A percentile compares a stretch with the other conserved stretches of the same genome.
Conservation (phyloP, 2,888 invertebrate genomes). For the Acrobasis consociella region DNA sequence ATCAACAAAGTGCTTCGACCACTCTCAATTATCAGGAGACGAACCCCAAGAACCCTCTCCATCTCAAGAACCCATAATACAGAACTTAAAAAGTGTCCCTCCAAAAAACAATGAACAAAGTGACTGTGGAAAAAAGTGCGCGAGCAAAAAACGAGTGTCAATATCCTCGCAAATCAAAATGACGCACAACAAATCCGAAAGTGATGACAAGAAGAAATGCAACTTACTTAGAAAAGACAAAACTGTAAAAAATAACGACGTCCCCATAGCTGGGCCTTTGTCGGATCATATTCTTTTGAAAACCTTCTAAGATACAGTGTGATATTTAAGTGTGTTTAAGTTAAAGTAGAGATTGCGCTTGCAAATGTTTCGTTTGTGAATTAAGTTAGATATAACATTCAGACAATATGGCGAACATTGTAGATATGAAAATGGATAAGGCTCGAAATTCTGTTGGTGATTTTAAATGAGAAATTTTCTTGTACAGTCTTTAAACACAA, state of each 20-base stretch:
- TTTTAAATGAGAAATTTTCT: neutral
- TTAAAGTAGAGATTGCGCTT: conserved; percentile 32
- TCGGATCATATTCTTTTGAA: conserved; percentile 71
- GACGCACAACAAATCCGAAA: conserved; percentile 74
- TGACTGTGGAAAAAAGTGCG: conserved; percentile 51
- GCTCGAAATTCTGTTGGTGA: conserved; percentile 17
- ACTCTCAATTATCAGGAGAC: conserved; percentile 60
- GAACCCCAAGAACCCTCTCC: conserved; percentile 30
- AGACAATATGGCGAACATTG: conserved; percentile 70
- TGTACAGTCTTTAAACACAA: no score
- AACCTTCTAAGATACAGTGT: conserved; percentile 57
- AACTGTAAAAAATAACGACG: conserved; percentile 53
- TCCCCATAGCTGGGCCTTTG: conserved; percentile 60
- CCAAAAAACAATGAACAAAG: conserved; percentile 46
- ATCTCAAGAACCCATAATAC: conserved; percentile 35
- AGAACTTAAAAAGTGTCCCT: conserved; percentile 37
- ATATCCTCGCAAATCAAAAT: conserved; percentile 70
- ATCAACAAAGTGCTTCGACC: conserved; percentile 73
- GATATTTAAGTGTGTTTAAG: conserved; percentile 39
- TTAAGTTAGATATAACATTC: conserved; percentile 59
- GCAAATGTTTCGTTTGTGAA: conserved; percentile 31
- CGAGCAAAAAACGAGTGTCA: conserved; percentile 67
- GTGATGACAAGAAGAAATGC: conserved; percentile 68
- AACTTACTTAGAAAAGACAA: conserved; percentile 64
- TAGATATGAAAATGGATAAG: conserved; percentile 43